Base-by-base conservation (phyloP, 2,797 vertebrate species). In the Rachycentron canadum region DNA sequence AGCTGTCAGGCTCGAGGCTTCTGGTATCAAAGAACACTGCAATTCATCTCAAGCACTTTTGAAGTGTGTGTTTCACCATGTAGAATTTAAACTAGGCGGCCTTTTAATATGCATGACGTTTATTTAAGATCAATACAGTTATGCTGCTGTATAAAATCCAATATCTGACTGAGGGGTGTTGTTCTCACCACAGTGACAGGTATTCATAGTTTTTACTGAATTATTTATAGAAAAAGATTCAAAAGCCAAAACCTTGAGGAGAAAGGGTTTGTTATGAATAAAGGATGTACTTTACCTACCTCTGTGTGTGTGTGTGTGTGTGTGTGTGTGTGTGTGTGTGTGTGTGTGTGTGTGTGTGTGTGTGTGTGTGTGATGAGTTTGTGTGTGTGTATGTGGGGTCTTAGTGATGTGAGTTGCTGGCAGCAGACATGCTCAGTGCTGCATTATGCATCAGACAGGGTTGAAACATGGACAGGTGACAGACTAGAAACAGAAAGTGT, bases 231-330 rank as follows among this genome's bases (percentile, higher is more conserved):
- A 23, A n/a, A 73, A n/a, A 76, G 58, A 86, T 83, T 79, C 70
- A 86, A 84, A 88, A 90, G 73, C 63, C 61, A 74, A 88, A 79
- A 88, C 79, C 86, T 91, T 66, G 86, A 88, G 84, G 85, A 86
- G 66, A 85, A 83, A 76, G 75, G 25, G 26, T 83, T 88, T 82
- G 80, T 75, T 88, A 89, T 91, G 91, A 91, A 90, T 93, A 88
- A 91, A 85, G 87, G 79, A 92, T 87, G 85, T 21, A 64, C 60
- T 78, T 85, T 84, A 78, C 73, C 52, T 82, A 38, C 69, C 58
- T 55, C 68, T 57, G 75, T 65, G 64, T 64, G 61, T 68, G 73
- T 81, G 66, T 84, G 55, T 68, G 71, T 69, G 49, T 67, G 60
- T 71, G 34, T 34, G 34, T 52, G 38, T 76, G 58, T 63, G 61